Percentiles rank a stretch among this genome's conserved stretches.
Evolutionary conservation across 2,888 invertebrate species (phyloP).

Genomic region (Empis stercorea): DNA sequence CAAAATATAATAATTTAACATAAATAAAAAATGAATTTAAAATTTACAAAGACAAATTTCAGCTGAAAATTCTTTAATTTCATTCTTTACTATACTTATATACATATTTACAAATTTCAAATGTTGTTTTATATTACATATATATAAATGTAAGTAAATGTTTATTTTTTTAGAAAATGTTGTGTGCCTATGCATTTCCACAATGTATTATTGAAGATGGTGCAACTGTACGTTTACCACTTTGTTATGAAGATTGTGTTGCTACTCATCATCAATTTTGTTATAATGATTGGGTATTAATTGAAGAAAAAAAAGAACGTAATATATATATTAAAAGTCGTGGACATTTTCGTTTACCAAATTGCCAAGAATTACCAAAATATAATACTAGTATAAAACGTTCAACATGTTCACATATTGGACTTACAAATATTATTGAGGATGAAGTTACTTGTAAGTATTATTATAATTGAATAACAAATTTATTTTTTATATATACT

Average conservation of each 20-base stretch:
- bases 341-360: slow-evolving; percentile 78
- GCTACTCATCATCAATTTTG: slow-evolving; percentile 85
- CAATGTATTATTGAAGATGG: slow-evolving; percentile 58
- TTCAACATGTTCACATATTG: slow-evolving; percentile 68
- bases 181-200: slow-evolving; percentile 88
- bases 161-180: slow-evolving; percentile 58
- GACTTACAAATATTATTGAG: slow-evolving; percentile 67
- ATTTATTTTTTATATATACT: background rate
- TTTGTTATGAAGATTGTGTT: slow-evolving; percentile 88
- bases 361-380: slow-evolving; percentile 68
- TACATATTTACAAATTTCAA: too few species aligned
- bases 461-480: background rate
- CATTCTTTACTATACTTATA: too few species aligned
- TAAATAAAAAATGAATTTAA: too few species aligned
- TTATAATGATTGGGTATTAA: slow-evolving; percentile 83
- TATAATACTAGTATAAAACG: slow-evolving; percentile 47
- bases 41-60: too few species aligned
- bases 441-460: slow-evolving; percentile 67
- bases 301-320: slow-evolving; percentile 74
- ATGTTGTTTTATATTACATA: too few species aligned
- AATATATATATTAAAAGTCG: slow-evolving; percentile 66
- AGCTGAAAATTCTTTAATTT: too few species aligned
- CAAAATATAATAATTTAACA: too few species aligned
- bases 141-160: background rate
- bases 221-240: slow-evolving; percentile 56